phyloP scores from a whole-genome alignment of 1,140 invertebrate species.

The Drosophila lowei region DNA sequence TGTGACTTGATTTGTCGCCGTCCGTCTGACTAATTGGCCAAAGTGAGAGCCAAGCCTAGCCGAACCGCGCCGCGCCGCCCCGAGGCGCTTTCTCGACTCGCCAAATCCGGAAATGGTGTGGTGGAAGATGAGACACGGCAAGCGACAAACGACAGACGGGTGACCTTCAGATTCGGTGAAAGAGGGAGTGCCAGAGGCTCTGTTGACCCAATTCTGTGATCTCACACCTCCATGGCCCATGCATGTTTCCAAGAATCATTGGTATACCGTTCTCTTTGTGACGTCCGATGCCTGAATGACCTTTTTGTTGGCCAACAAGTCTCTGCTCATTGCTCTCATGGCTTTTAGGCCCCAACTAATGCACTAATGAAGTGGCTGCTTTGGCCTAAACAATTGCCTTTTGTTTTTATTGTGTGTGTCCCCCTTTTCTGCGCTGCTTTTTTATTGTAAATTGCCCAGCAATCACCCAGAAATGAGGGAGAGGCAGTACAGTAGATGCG shows the following conservation, averaged over 20 bases:
- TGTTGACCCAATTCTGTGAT: slow-evolving; percentile 3
- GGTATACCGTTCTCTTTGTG: neutral
- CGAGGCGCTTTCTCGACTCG: slow-evolving; percentile 52
- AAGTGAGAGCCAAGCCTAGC: slow-evolving; percentile 59
- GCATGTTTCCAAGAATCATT: slow-evolving; percentile 6
- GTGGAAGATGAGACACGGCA: too few species aligned
- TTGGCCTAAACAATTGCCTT: slow-evolving; percentile 33
- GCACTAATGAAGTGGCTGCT: slow-evolving; percentile 59
- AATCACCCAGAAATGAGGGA: slow-evolving; percentile 17
- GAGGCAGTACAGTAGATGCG: neutral
- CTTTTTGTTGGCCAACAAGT: slow-evolving; percentile 12
- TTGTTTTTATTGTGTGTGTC: slow-evolving; percentile 7
- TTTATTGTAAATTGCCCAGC: slow-evolving; percentile 43
- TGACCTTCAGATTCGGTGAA: slow-evolving; percentile 37
- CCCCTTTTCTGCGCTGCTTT: neutral
- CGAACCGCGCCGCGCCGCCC: neutral
- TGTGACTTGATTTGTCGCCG: too few species aligned
- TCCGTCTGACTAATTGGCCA: slow-evolving; percentile 59
- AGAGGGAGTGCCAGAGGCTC: neutral
- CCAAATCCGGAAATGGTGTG: slow-evolving; percentile 48
- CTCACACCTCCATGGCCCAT: neutral
- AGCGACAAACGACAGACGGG: neutral
- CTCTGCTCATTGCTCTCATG: slow-evolving; percentile 36
- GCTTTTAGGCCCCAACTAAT: slow-evolving; percentile 34
- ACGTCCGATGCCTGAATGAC: slow-evolving; percentile 7